Evolutionary conservation across 2,888 invertebrate genomes (phyloP), one percentile per base, ranked within the genome.

Genomic region (Prostheceraeus crozeri): DNA sequence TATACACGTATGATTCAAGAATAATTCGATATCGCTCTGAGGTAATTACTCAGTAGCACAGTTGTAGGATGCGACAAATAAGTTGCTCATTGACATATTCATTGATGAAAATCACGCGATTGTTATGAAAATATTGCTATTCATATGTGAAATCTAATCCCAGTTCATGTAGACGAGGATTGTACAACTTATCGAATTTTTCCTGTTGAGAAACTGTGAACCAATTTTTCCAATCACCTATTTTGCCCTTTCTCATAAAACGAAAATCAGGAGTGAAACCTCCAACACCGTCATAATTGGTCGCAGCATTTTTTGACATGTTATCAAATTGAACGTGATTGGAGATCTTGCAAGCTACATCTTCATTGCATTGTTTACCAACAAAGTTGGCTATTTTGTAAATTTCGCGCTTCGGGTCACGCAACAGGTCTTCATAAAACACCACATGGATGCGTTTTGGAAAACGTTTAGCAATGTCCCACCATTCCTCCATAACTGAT

Each of bases 371-470:
- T 6, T 59, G 19, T 33, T 51, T 55, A 11, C 46, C 55, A 1
- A 58, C 16, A 53, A 63, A 63, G 14, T 59, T 19, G 10, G 54
- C 58, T 4, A 63, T 14, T 36, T 57, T 45, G 10, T 8, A 21
- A 14, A 63, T 40, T 1, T 58, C 35, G 3, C 11, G 30, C 3
- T 6, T 10, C 19, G 58, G 52, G 16, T 55, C 30, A 23, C n/a
- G 52, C 35, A 64, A 23, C 48, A 63, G 27, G 40, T 63, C 63
- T 36, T 63, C 63, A 36, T 19, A 55, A 33, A 35, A 35, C 25
- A 55, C 51, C n/a, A 55, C 25, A 25, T 35, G 28, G 25, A 55
- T 19, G 33, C 35, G 10, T 25, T 33, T 33, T 36, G 28, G 31
- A 19, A 16, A 6, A 3, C 53, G 21, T n/a, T n/a, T n/a, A n/a